Conservation (phyloP, 2,888 invertebrate genomes). For the Chrysopilus asiliformis region DNA sequence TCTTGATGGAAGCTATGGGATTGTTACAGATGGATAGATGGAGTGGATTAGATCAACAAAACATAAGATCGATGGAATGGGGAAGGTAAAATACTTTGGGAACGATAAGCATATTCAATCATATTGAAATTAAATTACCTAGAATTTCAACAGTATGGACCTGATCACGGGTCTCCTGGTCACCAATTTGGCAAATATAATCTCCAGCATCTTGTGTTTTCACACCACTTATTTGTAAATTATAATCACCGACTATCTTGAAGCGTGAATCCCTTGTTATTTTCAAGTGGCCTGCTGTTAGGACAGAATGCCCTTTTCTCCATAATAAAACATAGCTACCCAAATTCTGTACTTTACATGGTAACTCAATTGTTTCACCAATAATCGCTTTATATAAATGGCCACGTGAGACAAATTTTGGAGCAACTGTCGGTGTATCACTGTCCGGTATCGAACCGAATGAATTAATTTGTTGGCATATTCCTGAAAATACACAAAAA, state of each 20-base stretch:
- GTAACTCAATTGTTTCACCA: conserved; percentile 62
- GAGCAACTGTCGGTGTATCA: conserved; percentile 34
- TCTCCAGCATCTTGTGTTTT: conserved; percentile 58
- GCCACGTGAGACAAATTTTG: conserved; percentile 59
- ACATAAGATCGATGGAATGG: too few species aligned
- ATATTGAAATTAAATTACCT: conserved; percentile 22
- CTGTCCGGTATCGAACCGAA: conserved; percentile 14
- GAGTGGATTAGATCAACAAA: too few species aligned
- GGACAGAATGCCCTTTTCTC: conserved; percentile 53
- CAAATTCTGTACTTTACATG: conserved; percentile 67
- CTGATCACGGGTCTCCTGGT: conserved; percentile 54
- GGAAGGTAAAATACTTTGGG: background rate
- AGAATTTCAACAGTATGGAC: conserved; percentile 60
- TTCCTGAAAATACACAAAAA: too few species aligned
- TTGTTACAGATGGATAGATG: too few species aligned
- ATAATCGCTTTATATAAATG: conserved; percentile 65
- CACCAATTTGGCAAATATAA: conserved; percentile 60
- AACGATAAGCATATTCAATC: background rate
- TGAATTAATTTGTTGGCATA: conserved; percentile 15
- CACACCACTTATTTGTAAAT: conserved; percentile 54
- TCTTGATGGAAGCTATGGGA: too few species aligned
- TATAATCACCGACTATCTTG: conserved; percentile 53
- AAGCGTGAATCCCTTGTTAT: conserved; percentile 54
- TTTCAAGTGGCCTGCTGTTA: conserved; percentile 57
- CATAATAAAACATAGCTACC: conserved; percentile 52